Base-by-base conservation (phyloP, 2,113 vertebrate genomes). In the Lamprotornis superbus region DNA sequence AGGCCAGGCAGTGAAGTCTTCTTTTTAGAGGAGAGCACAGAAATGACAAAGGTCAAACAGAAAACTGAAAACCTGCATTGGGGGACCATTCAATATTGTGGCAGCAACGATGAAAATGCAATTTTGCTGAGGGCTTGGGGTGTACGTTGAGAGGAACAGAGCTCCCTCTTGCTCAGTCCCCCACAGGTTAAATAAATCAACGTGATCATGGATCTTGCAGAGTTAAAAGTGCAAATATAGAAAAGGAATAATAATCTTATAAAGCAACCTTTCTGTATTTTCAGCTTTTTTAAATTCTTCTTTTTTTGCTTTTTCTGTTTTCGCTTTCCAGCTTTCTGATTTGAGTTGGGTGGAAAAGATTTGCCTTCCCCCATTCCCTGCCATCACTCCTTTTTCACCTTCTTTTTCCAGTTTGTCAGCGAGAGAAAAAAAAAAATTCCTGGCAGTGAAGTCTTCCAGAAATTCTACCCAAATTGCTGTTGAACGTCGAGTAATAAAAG, bases 381-480 rank as follows among this genome's bases (percentile, higher is more conserved):
- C 64, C 87, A 75, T 59, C 89, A 75, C 47, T 93, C 30, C 73
- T 60, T 78, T 92, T 83, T n/a, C 73, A 91, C 87, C 40, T 88
- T 81, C 67, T 80, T 77, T 76, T 82, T 83, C 81, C 50, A 69
- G 74, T 92, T 78, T 81, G 49, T 56, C 67, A 80, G 39, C 2
- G 15, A 83, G 33, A 8, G 30, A 70, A 79, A 47, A 46, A 60
- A 46, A 60, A 25, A 27, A 71, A 65, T 3, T 61, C 68, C 71
- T 85, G 78, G 63, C 63, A 64, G 71, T 16, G 60, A 70, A 93
- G 22, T 60, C 68, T 93, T 86, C 28, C 79, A 90, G 76, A 90
- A 92, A 92, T 88, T 88, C 64, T 52, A 42, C 81, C 88, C 68
- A 53, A 94, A 94, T 88, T 74, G 85, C 79, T 74, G 87, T 44